These are phyloP conservation scores for Sebastes elongatus DNA, from an alignment of 2,797 vertebrate genomes.

Conservation along the genomic window DNA sequence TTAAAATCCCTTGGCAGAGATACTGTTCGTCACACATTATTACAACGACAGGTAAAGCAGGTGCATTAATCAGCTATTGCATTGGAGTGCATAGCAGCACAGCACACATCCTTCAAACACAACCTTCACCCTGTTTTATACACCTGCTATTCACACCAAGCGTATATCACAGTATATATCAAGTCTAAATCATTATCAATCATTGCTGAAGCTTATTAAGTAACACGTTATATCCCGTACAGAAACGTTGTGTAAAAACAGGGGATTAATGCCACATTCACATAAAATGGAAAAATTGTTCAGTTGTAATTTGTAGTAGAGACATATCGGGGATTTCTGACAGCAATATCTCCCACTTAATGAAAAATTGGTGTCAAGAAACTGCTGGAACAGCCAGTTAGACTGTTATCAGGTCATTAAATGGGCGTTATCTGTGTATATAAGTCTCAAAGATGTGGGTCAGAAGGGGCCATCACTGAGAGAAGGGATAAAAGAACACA, in stretches of 20 bases:
- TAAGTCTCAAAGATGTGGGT: no score
- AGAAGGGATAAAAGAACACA: no score
- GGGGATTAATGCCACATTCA: no score
- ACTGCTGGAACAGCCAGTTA: no score
- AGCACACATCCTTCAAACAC: neutral
- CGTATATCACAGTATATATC: neutral
- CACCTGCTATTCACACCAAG: neutral
- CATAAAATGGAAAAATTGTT: no score
- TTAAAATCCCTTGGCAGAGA: neutral
- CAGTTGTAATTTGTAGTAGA: no score
- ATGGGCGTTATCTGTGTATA: rapidly evolving
- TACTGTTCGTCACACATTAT: neutral
- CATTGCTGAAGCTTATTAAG: neutral
- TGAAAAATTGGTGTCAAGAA: no score
- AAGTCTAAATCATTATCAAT: neutral
- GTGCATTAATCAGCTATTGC: neutral
- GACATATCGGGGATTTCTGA: no score
- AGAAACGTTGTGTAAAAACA: neutral
- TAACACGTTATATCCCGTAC: neutral
- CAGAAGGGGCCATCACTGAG: no score
- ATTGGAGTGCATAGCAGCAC: neutral
- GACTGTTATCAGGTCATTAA: no score
- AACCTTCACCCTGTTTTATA: neutral
- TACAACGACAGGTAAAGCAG: neutral
- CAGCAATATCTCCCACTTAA: no score